Evolutionary conservation across 2,797 vertebrate genomes (phyloP).

Genomic region (Rhinophrynus dorsalis): DNA sequence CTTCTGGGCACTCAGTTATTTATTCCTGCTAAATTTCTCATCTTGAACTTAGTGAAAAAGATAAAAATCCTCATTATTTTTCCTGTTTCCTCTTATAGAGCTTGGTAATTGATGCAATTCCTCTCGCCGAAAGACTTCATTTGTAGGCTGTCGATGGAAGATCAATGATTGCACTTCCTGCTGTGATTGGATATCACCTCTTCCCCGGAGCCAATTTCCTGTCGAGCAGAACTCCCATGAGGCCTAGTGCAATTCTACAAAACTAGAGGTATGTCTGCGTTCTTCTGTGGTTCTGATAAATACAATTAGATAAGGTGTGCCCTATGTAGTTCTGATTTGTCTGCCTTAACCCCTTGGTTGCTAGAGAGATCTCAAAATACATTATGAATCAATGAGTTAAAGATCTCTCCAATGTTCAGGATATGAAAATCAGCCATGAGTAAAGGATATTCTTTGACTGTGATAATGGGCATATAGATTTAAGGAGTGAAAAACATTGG

Average conservation of each 20-base stretch:
- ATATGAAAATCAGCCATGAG: too few relatives aligned
- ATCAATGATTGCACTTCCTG: conserved; percentile 37
- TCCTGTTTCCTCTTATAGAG: conserved; percentile 31
- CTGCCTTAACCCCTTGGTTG: too few relatives aligned
- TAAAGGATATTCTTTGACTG: too few relatives aligned
- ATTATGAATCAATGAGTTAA: too few relatives aligned
- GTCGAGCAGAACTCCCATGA: conserved; percentile 28
- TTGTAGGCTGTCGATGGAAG: conserved; percentile 18
- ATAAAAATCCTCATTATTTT: neutral
- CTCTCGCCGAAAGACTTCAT: conserved; percentile 16
- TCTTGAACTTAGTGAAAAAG: neutral
- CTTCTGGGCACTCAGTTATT: too few relatives aligned
- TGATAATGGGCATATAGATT: too few relatives aligned
- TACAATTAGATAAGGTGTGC: too few relatives aligned
- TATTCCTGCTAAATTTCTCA: too few relatives aligned
- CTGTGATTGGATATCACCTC: conserved; percentile 4
- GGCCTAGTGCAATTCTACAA: conserved; percentile 1
- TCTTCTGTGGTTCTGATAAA: conserved; percentile 2
- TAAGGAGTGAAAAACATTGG: too few relatives aligned
- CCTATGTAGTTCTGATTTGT: too few relatives aligned
- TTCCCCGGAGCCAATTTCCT: conserved; percentile 14
- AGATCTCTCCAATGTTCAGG: too few relatives aligned
- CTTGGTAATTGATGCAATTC: conserved; percentile 26
- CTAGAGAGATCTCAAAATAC: too few relatives aligned
- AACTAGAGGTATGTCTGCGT: conserved; percentile 26